A percentile compares a stretch with the other conserved stretches of the same genome.
Evolutionary conservation across 2,113 vertebrate genomes (phyloP).

Genomic region (Dasyprocta punctata): DNA sequence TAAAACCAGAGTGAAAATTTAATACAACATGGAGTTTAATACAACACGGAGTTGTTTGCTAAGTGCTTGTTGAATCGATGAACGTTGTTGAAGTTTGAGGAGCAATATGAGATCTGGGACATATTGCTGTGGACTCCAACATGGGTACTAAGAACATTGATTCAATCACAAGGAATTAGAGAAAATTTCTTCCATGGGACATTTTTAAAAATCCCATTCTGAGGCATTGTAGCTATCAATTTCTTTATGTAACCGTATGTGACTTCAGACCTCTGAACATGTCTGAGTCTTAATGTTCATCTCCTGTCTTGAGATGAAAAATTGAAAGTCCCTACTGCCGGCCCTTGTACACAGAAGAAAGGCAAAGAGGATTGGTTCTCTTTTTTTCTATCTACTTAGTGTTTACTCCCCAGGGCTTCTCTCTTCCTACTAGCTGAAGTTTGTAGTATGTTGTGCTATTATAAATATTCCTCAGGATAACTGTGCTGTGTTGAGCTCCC

Average conservation of each 20-base stretch:
- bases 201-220: background rate
- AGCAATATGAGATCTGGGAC: background rate
- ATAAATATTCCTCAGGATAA: background rate
- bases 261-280: background rate
- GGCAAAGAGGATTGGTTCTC: background rate
- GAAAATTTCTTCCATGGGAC: background rate
- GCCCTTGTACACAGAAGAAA: background rate
- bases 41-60: background rate
- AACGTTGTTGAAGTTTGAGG: background rate
- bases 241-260: background rate
- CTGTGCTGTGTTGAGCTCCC: background rate
- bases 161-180: background rate
- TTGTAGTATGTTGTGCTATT: background rate
- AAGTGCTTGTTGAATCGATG: background rate
- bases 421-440: background rate
- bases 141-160: rapidly evolving
- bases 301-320: background rate
- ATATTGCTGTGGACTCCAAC: background rate
- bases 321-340: background rate
- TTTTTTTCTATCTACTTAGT: background rate
- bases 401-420: background rate
- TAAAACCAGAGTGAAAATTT: background rate
- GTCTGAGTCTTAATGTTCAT: background rate
- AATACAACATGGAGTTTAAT: background rate
- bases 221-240: background rate